Evolutionary conservation across 1,140 invertebrate species (phyloP), one percentile per base, ranked within the genome.

Genomic region (Drosophila parvula): DNA sequence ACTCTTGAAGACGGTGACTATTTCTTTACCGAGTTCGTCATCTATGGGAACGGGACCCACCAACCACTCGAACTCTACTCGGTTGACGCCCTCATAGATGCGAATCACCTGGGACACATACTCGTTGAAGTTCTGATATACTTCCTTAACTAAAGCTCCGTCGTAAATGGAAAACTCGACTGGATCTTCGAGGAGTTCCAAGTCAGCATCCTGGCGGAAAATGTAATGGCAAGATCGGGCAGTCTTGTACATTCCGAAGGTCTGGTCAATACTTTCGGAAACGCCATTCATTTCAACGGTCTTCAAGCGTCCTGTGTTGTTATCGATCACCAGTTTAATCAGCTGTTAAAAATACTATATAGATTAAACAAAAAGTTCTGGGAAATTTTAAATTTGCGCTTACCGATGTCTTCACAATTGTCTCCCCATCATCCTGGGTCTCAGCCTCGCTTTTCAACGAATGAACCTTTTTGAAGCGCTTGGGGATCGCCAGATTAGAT

Each of bases 11-110:
- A 94, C 93, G 0, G 94, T 95, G 1, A 99, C 93, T 3, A 98
- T 93, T 92, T 99, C 98, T 91, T 96, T 98, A 0, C 97, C 97
- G 48, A 94, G 88, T 0, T 92, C 89, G 82, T 97, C 96, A 0
- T 81, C 93, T 14, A 97, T 93, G 9, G 98, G 97, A 69, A 99
- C 97, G 0, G 98, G 98, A 41, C 98, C 98, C 71, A 99, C 94
- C 1, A 98, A 93, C 97, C 97, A 99, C 82, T 99, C 96, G 62
- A 99, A 95, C 92, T 99, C 98, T 0, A 97, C 93, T 47, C 94
- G 93, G 53, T 95, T 93, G 36, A 95, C 93, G 6, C 92, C 92
- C 1, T 94, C 93, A 71, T 97, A 97, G 1, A 98, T 81, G 61
- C 98, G 92, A 32, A 98, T 94, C 1, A 96, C 94, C 93, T 98